Base-by-base conservation (phyloP, 1,140 invertebrate genomes). In the Cataglyphis hispanica region DNA sequence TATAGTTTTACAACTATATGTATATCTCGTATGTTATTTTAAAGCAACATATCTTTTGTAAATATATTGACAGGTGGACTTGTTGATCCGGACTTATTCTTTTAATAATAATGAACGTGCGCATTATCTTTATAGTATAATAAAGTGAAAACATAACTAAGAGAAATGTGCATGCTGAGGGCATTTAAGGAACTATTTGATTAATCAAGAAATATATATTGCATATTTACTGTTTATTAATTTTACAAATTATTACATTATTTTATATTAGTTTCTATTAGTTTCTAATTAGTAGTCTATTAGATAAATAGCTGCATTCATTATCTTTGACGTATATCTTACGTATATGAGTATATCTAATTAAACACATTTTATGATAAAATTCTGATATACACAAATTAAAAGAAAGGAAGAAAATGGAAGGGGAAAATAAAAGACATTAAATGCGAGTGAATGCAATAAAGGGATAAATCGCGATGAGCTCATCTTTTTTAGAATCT, bases 1-100 rank as follows among this genome's bases (percentile, higher is more conserved):
- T n/a, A n/a, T n/a, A n/a, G 16, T 67, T 56, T 78, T 37, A 5
- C 27, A 78, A 66, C 3, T 56, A 50, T 76, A 43, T n/a, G n/a
- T n/a, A n/a, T 69, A 19, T 22, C 19, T 40, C 19, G 16, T 77
- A 50, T n/a, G 31, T 8, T 37, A 22, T 46, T 78, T 78, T 53
- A 19, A 16, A 77, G 13, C 19, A 25, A 61, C 16, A 16, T 7
- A 25, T 22, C 37, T 76, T 76, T 43, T 22, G 25, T 53, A 31
- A 63, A 61, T 25, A 61, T 25, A 61, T 63, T 46, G 19, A 60
- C 16, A 16, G 56, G 19, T 77, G 27, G 22, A 50, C n/a, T 13
- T 43, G 11, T 19, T 34, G n/a, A 50, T 25, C 6, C n/a, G 40
- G 40, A 77, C 19, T 78, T 66, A 64, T 19, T 77, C 37, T 76